These are phyloP conservation scores for Hypolimnas misippus DNA, from an alignment of 2,888 invertebrate species.

Conservation along the genomic window DNA sequence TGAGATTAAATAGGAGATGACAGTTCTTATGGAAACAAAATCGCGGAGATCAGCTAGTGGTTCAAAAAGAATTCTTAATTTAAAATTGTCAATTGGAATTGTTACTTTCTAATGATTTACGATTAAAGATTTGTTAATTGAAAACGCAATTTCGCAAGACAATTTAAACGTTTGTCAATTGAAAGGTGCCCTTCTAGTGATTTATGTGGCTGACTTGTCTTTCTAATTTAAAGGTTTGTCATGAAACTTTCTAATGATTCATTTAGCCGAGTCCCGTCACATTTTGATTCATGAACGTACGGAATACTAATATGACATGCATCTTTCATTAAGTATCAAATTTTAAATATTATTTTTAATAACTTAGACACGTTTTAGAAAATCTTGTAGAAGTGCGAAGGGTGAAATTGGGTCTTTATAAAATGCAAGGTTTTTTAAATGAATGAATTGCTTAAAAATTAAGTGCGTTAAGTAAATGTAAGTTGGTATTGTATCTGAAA, in stretches of 20 bases:
- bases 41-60: too few relatives aligned
- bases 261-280: constrained; percentile 17
- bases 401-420: too few relatives aligned
- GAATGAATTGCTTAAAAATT: too few relatives aligned
- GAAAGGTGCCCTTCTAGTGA: neutral
- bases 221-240: neutral
- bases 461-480: too few relatives aligned
- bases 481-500: too few relatives aligned
- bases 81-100: constrained; percentile 1
- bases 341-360: too few relatives aligned
- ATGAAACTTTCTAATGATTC: constrained; percentile 23
- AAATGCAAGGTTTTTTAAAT: too few relatives aligned
- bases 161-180: neutral
- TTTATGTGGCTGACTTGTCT: neutral
- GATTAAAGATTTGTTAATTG: neutral
- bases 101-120: neutral
- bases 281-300: constrained; percentile 18
- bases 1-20: too few relatives aligned
- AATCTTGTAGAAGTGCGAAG: too few relatives aligned
- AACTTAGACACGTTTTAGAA: too few relatives aligned
- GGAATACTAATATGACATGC: constrained; percentile 13
- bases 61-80: too few relatives aligned
- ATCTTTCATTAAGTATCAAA: neutral
- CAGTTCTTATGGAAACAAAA: too few relatives aligned
- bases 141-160: neutral